Evolutionary conservation across 2,113 vertebrate species (phyloP).

Genomic region (Tetraodon nigroviridis): DNA sequence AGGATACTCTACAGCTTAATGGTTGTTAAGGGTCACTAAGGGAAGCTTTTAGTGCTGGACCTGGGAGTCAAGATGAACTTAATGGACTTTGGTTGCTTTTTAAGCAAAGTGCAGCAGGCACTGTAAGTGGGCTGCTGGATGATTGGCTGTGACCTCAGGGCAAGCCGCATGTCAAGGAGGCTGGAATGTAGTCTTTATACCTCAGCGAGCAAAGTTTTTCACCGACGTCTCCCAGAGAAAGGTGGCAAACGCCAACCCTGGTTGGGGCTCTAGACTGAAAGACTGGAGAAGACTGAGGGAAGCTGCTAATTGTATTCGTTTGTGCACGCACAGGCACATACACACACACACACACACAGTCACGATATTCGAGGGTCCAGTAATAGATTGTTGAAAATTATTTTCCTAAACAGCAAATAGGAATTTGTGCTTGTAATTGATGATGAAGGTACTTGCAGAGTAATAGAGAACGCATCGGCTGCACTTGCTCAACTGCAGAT

Average conservation of each 20-base stretch:
- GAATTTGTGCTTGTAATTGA: too few relatives aligned
- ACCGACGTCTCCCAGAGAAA: not conserved
- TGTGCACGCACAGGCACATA: too few relatives aligned
- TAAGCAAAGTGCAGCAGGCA: slow-evolving; percentile 36
- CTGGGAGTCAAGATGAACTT: slow-evolving; percentile 34
- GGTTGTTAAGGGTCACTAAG: slow-evolving; percentile 44
- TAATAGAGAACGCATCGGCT: slow-evolving; percentile 12
- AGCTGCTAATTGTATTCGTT: too few relatives aligned
- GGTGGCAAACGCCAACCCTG: too few relatives aligned
- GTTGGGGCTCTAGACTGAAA: too few relatives aligned
- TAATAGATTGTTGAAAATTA: too few relatives aligned
- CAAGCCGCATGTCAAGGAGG: slow-evolving; percentile 35
- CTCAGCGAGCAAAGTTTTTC: slow-evolving; percentile 7
- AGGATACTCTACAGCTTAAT: slow-evolving; percentile 42
- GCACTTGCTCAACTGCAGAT: slow-evolving; percentile 54
- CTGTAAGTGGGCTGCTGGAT: slow-evolving; percentile 8
- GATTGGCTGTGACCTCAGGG: slow-evolving; percentile 42
- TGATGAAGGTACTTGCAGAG: too few relatives aligned
- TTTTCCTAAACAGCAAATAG: too few relatives aligned
- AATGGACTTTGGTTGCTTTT: slow-evolving; percentile 52
- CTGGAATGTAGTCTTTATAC: slow-evolving; percentile 22
- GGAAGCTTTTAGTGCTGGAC: slow-evolving; percentile 54
- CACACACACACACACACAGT: too few relatives aligned
- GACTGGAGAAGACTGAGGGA: too few relatives aligned
- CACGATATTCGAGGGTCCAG: too few relatives aligned